phyloP scores from a whole-genome alignment of 2,888 invertebrate genomes.

The Cheilosia variabilis region DNA sequence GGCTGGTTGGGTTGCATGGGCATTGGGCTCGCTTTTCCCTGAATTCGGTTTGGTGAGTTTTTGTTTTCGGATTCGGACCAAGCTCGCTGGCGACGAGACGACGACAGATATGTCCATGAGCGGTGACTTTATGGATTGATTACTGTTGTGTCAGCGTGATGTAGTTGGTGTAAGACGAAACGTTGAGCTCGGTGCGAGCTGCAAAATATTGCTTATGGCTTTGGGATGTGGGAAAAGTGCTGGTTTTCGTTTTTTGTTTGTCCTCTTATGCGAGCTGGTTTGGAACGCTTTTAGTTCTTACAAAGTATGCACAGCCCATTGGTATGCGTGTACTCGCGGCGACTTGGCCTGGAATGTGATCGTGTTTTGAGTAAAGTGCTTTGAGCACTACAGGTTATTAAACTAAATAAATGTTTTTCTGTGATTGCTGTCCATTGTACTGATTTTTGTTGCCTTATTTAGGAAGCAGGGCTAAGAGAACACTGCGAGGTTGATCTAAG shows the following conservation, averaged over 20 bases:
- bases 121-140: constrained; percentile 73
- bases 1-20: background rate
- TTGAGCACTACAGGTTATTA: constrained; percentile 31
- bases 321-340: background rate
- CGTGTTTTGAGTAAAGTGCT: constrained; percentile 16
- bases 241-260: constrained; percentile 20
- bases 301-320: constrained; percentile 16
- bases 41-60: constrained; percentile 47
- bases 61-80: constrained; percentile 24
- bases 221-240: constrained; percentile 59
- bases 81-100: constrained; percentile 5
- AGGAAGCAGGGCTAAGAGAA: no score
- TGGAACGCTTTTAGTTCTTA: background rate
- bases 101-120: constrained; percentile 58
- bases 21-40: constrained; percentile 32
- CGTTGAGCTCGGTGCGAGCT: constrained; percentile 28
- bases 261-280: constrained; percentile 2
- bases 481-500: no score
- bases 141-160: constrained; percentile 73
- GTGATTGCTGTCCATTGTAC: no score
- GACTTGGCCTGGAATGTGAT: constrained; percentile 19
- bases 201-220: constrained; percentile 59
- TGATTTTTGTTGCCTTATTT: no score
- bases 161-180: constrained; percentile 68
- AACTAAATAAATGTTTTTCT: constrained; percentile 11